Base-by-base conservation (phyloP, 2,113 vertebrate genomes). In the Mesitornis unicolor region DNA sequence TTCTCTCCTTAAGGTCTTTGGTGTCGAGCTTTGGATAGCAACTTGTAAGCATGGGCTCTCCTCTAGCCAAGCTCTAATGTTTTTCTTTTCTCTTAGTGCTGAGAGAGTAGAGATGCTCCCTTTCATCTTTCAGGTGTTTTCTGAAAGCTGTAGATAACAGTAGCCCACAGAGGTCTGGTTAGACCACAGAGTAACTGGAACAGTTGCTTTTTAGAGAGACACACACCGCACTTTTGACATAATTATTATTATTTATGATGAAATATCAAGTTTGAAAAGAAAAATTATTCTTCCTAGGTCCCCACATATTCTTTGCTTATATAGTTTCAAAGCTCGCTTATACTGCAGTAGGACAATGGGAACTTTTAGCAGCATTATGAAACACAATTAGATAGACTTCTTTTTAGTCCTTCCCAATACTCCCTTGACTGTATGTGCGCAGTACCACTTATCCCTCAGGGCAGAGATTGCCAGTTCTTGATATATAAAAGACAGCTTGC, bases 361-460 rank as follows among this genome's bases (percentile, higher is more conserved):
- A 91, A 26, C 21, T 43, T 64, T 6, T 35, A 76, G 47, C 63
- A 84, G 7, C 0, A 3, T 29, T 42, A 4, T 38, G 40, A 81
- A 84, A 35, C 33, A 36, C 0, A 0, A 26, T 71, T 60, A 57
- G 38, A 9, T 38, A 16, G 25, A 31, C 7, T 1, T 56, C 13
- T 40, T 63, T 80, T 42, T 35, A 71, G 35, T 91, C 38, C 50
- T 77, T 77, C 81, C 54, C 71, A 40, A 3, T 33, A 21, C 5
- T 68, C 21, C 40, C 25, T 43, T 50, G 18, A 16, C 40, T 26
- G 4, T 54, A 48, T 28, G 31, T 38, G 31, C n/a, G 21, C 53
- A 53, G 54, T 22, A 63, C n/a, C n/a, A 35, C 42, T 80, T 65
- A 56, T 7, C 48, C 40, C 54, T 42, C 43, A 81, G 68, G 33